Conservation (phyloP, 2,888 invertebrate genomes). For the Prenolepis imparis region DNA sequence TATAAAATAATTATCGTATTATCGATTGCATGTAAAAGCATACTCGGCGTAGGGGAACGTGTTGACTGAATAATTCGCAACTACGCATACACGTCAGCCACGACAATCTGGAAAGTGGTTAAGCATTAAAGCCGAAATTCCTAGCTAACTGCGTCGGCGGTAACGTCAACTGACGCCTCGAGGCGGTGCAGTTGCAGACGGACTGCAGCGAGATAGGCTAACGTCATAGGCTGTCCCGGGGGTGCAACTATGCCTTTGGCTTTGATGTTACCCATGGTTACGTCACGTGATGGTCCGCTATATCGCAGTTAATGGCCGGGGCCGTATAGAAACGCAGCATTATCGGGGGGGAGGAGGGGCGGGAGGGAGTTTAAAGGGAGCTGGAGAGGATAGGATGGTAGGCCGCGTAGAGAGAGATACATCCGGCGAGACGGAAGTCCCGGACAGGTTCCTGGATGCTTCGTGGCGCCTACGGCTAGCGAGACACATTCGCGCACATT, state of each 20-base stretch:
- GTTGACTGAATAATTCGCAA: conserved; percentile 38
- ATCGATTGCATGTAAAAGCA: background rate
- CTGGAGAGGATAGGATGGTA: conserved; percentile 13
- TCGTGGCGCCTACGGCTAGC: conserved; percentile 72
- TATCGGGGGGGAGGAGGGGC: conserved; percentile 59
- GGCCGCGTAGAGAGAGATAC: conserved; percentile 8
- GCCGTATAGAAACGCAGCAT: conserved; percentile 70
- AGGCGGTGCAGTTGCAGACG: conserved; percentile 62
- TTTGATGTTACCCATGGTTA: conserved; percentile 82
- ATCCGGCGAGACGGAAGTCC: conserved; percentile 46
- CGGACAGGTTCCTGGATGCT: conserved; percentile 70
- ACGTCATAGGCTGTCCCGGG: conserved; percentile 81
- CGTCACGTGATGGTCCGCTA: conserved; percentile 79
- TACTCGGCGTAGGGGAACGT: no score
- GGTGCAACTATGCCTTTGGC: conserved; percentile 85
- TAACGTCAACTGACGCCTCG: conserved; percentile 64
- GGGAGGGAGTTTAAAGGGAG: conserved; percentile 52
- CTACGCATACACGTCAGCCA: background rate
- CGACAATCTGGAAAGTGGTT: conserved; percentile 48
- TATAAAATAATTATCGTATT: background rate
- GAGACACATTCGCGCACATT: conserved; percentile 76
- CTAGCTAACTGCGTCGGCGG: conserved; percentile 18
- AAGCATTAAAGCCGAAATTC: conserved; percentile 53
- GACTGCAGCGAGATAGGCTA: conserved; percentile 58
- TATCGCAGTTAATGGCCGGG: conserved; percentile 78